Conservation (phyloP, 2,797 vertebrate species). For the Epinephelus malabaricus region DNA sequence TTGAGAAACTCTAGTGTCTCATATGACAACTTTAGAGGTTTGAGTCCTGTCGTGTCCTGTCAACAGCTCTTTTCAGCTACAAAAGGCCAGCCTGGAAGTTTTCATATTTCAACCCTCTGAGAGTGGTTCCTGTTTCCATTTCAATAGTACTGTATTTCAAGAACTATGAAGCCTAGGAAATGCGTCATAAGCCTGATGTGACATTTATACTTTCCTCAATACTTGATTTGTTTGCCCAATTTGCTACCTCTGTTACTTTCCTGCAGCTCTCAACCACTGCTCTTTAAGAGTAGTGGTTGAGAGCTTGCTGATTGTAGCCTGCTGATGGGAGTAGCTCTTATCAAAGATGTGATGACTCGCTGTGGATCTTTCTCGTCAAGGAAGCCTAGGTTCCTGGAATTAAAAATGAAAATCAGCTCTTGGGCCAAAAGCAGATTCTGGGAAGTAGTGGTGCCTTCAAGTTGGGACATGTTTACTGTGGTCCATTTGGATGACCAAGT, state of each 20-base stretch:
- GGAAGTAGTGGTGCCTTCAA: slow-evolving; percentile 14
- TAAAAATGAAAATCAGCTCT: background rate
- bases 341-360: slow-evolving; percentile 21
- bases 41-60: slow-evolving; percentile 1
- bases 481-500: background rate
- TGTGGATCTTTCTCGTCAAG: background rate
- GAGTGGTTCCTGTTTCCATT: slow-evolving; percentile 1
- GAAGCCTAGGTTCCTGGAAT: slow-evolving; percentile 10
- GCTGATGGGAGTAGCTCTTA: background rate
- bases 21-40: background rate
- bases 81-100: slow-evolving; percentile 7
- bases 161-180: background rate
- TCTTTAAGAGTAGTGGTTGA: background rate
- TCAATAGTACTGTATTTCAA: background rate
- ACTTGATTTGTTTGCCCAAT: background rate
- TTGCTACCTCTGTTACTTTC: background rate
- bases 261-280: background rate
- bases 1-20: background rate
- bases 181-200: background rate
- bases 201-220: background rate
- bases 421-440: slow-evolving; percentile 24
- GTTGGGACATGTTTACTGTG: slow-evolving; percentile 1
- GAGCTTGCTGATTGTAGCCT: background rate
- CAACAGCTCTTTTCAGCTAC: slow-evolving; percentile 1
- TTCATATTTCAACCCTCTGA: background rate